Evolutionary conservation across 1,140 invertebrate genomes (phyloP), one percentile per base, ranked within the genome.

Genomic region (Lepidurus arcticus): DNA sequence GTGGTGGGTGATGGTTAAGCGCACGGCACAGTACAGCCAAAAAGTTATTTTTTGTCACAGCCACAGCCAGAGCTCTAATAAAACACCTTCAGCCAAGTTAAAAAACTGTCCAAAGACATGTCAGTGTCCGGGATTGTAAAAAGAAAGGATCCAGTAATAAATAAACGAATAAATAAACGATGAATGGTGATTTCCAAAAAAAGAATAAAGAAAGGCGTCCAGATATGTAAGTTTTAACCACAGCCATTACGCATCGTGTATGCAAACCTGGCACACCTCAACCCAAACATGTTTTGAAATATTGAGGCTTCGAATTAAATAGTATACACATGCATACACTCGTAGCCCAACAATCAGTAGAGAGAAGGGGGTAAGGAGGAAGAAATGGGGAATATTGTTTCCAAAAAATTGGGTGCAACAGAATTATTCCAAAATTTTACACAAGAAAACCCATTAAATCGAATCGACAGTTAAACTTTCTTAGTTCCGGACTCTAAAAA

Each of bases 111-210:
- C 53, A 65, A 65, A 65, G 53, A 65, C 53, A 65, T 65, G 53
- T 65, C 53, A 65, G 53, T 65, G 53, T 65, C 53, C 53, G 53
- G 53, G 53, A 42, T 73, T 78, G 24, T 13, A 78, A 78, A 42
- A 44, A n/a, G 53, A 24, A 53, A 11, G 53, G 16, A 44, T 76
- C 13, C 16, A 43, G 16, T 76, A 45, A 42, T 34, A 7, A 21
- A 77, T 24, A 77, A 77, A 73, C n/a, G n/a, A 43, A 77, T 4
- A 77, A 77, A 53, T 53, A 21, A 78, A 78, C 16, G 26, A 73
- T 78, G 47, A 78, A 78, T 45, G 75, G 44, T 76, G 44, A 44
- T 42, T 76, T 76, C 21, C 13, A 44, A 47, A 34, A 76, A 75
- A 76, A 9, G 11, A 47, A 76, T 47, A 44, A 47, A 47, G n/a